Conservation (phyloP, 2,888 invertebrate species). For the Ennomos erosarius region DNA sequence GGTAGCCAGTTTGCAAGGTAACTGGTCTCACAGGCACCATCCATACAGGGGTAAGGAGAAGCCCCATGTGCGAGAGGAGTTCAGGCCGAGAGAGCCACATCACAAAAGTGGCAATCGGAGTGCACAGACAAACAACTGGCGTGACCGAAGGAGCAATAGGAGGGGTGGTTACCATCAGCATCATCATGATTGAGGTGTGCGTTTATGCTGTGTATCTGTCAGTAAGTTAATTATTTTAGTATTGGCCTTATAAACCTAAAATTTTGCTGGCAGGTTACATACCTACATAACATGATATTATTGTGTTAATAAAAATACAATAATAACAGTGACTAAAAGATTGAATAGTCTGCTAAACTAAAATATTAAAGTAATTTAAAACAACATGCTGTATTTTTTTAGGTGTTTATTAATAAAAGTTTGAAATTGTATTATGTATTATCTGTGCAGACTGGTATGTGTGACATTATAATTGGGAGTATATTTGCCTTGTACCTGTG, state of each 20-base stretch:
- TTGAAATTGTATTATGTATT: too few species aligned
- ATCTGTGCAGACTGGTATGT: too few species aligned
- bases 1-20: conserved; percentile 78
- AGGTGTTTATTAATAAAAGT: too few species aligned
- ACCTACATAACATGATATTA: too few species aligned
- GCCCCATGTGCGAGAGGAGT: conserved; percentile 56
- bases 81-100: conserved; percentile 38
- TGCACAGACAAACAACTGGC: conserved; percentile 46
- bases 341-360: too few species aligned
- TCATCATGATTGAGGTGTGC: conserved; percentile 41
- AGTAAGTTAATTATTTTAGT: not conserved
- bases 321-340: too few species aligned
- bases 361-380: too few species aligned
- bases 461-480: too few species aligned
- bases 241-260: too few species aligned
- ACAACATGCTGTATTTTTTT: too few species aligned
- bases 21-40: conserved; percentile 79
- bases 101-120: conserved; percentile 14
- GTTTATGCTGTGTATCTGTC: not conserved
- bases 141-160: conserved; percentile 63
- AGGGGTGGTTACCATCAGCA: conserved; percentile 59
- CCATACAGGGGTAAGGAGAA: conserved; percentile 69
- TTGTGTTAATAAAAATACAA: too few species aligned
- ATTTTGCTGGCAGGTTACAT: too few species aligned
- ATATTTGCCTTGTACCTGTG: conserved; percentile 69